Percentiles rank a stretch among this genome's conserved stretches.
Evolutionary conservation across 2,888 invertebrate genomes (phyloP).

Genomic region (Julus scanicus): DNA sequence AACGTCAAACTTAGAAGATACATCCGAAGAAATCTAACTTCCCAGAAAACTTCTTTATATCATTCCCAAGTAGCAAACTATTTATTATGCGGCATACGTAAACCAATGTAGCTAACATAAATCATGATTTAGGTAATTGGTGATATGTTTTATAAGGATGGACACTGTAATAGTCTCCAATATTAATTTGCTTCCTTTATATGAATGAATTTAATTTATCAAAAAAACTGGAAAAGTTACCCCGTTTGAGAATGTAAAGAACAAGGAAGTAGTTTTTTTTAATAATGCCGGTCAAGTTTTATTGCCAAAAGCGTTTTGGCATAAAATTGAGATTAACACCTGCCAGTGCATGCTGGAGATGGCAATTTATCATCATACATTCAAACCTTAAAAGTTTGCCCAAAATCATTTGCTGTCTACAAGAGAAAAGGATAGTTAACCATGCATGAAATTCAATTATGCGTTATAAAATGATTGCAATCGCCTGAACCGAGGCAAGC

Average conservation of each 20-base stretch:
- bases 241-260: neutral
- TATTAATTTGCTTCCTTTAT: neutral
- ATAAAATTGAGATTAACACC: constrained; percentile 30
- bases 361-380: neutral
- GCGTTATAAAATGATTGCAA: neutral
- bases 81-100: neutral
- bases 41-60: neutral
- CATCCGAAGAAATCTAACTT: constrained; percentile 11
- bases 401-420: neutral
- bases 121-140: neutral
- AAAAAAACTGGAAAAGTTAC: neutral
- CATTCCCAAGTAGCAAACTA: neutral
- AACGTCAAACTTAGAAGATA: constrained; percentile 20
- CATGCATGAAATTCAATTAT: constrained; percentile 26
- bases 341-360: neutral
- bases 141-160: neutral
- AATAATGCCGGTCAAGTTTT: constrained; percentile 26
- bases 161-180: neutral
- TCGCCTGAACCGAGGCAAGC: neutral
- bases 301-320: constrained; percentile 26
- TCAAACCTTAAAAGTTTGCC: neutral
- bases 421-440: neutral
- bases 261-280: neutral
- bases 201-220: neutral
- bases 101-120: neutral